These are phyloP conservation scores for Myiopsitta monachus DNA, from an alignment of 2,113 vertebrate genomes.

Conservation along the genomic window DNA sequence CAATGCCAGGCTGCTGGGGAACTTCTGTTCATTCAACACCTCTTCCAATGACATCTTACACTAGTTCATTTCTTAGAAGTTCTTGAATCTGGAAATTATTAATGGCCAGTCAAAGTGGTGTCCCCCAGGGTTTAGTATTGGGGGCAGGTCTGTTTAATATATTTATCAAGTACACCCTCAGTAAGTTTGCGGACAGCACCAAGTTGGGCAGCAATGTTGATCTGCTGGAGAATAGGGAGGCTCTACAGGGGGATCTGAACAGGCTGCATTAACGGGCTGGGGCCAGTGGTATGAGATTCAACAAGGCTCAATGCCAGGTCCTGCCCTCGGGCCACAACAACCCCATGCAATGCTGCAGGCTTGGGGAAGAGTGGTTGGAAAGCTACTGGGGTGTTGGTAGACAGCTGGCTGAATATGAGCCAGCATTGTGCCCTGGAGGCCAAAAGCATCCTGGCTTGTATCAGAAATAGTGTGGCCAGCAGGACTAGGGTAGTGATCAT, in stretches of 20 bases:
- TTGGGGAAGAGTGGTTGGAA: background rate
- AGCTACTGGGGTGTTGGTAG: background rate
- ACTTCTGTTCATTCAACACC: background rate
- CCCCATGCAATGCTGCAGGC: background rate
- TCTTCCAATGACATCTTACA: background rate
- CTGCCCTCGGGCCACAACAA: background rate
- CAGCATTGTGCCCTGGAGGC: background rate
- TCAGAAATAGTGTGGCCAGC: background rate
- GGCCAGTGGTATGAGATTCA: background rate
- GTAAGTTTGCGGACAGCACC: background rate
- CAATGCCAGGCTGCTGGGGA: background rate
- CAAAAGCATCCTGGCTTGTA: background rate
- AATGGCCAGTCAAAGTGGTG: rapidly evolving
- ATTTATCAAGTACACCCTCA: background rate
- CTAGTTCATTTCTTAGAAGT: background rate
- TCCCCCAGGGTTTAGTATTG: background rate
- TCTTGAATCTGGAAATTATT: background rate
- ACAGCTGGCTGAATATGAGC: background rate
- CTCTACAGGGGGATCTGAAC: background rate
- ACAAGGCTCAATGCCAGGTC: background rate
- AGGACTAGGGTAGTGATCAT: background rate
- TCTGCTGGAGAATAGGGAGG: background rate
- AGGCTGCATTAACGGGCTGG: background rate
- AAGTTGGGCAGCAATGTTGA: background rate
- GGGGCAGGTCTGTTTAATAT: background rate